Conservation (phyloP, 2,113 vertebrate genomes). For the Poecile atricapillus region DNA sequence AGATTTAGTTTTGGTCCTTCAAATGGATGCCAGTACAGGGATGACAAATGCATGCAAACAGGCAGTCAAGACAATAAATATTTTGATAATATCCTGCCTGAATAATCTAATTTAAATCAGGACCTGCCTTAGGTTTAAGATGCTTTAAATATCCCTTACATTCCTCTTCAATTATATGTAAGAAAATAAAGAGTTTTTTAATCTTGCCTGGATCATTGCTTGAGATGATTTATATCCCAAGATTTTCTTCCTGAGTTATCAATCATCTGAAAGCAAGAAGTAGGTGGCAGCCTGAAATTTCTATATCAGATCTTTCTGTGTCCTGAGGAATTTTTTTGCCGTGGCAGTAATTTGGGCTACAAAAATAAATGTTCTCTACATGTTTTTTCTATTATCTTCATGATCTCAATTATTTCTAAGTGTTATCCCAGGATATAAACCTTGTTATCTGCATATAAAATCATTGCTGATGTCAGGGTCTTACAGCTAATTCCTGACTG, state of each 20-base stretch:
- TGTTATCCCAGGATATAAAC: not conserved
- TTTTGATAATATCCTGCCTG: not conserved
- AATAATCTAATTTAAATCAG: conserved; percentile 21
- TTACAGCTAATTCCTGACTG: not conserved
- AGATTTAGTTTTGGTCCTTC: not conserved
- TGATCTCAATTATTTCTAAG: not conserved
- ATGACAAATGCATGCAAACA: not conserved
- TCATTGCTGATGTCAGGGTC: not conserved
- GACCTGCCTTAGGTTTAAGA: not conserved
- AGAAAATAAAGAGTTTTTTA: conserved; percentile 53
- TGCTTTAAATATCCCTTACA: not conserved
- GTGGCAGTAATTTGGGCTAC: not conserved
- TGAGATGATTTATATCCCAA: conserved; percentile 43
- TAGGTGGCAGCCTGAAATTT: conserved; percentile 29
- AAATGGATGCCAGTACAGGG: not conserved
- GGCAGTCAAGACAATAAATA: not conserved
- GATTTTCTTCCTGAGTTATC: conserved; percentile 40
- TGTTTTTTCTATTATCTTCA: not conserved
- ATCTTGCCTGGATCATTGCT: conserved; percentile 39
- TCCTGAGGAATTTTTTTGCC: not conserved
- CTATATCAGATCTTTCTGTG: not conserved
- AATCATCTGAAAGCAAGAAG: conserved; percentile 39
- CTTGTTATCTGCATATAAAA: not conserved
- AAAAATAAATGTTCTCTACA: not conserved
- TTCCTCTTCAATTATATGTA: conserved; percentile 28